Base-by-base conservation (phyloP, 2,888 invertebrate genomes). In the Tryphoninae sp. region DNA sequence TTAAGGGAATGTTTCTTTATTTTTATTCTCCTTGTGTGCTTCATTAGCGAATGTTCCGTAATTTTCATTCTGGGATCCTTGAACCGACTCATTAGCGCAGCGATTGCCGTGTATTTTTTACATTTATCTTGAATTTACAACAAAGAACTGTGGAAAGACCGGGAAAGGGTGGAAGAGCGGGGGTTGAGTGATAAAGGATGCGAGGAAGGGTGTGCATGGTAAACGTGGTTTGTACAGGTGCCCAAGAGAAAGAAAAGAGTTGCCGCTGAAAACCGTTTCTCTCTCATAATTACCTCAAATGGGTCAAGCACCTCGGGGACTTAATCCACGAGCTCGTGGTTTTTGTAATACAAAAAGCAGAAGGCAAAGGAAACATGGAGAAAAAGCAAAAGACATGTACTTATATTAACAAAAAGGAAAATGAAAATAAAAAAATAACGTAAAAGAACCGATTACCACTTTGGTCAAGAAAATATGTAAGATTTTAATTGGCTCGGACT, bases 251-350 rank as follows among this genome's bases (percentile, higher is more conserved):
- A 33, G 16, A 33, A 67, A 40, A 55, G 19, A 55, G 61, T n/a
- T 59, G 58, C 55, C 7, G 61, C 58, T 61, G 68, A 59, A 61
- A 49, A 62, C 55, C 19, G 16, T 55, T 19, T 55, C 7, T 55
- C 55, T 19, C 55, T 19, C 55, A 58, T 82, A 79, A 82, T 82
- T 82, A 82, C 79, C 9, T 22, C 59, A 82, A 82, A 58, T 82
- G 73, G 82, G 79, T 82, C 79, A 62, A 82, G 82, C 67, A 79
- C 82, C 75, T 79, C 64, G 59, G 76, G 79, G 79, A 79, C 79
- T 83, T 83, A 78, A 79, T 83, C 65, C 67, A 51, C 83, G 64
- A 82, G 83, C 49, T 81, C 68, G 64, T 73, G 55, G 51, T 51
- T 55, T 68, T 68, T 61, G 76, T 61, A 40, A 51, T 58, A 58